Evolutionary conservation across 1,140 invertebrate genomes (phyloP).

Genomic region (Adoxophyes honmai): DNA sequence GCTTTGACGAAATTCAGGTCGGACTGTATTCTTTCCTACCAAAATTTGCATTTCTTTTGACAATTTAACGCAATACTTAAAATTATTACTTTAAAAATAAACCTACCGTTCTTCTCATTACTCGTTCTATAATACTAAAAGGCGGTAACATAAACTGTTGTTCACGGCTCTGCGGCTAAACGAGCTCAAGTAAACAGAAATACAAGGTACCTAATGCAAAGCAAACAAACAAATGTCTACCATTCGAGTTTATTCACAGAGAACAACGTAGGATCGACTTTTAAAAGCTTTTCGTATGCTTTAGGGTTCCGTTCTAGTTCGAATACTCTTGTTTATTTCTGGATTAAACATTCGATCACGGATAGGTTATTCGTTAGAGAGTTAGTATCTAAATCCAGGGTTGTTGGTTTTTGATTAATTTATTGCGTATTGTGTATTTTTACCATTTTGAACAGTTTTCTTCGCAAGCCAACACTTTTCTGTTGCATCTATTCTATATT

Average conservation of each 20-base stretch:
- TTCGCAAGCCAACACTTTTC: no score
- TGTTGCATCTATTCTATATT: no score
- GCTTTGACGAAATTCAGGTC: no score
- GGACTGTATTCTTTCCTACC: neutral
- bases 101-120: no score
- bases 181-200: neutral
- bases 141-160: neutral
- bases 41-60: conserved; percentile 36
- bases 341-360: no score
- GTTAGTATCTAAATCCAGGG: no score
- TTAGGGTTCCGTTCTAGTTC: neutral
- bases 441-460: no score
- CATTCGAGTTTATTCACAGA: conserved; percentile 9
- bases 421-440: no score
- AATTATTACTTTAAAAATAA: no score
- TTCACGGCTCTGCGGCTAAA: neutral
- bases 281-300: conserved; percentile 4
- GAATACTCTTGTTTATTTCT: neutral
- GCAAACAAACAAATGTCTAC: conserved; percentile 8
- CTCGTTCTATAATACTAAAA: neutral
- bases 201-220: conserved; percentile 9
- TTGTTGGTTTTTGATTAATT: no score
- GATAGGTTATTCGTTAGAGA: no score
- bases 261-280: conserved; percentile 4
- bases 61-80: no score